Base-by-base conservation (phyloP, 2,797 vertebrate species). In the Cetoscarus ocellatus region DNA sequence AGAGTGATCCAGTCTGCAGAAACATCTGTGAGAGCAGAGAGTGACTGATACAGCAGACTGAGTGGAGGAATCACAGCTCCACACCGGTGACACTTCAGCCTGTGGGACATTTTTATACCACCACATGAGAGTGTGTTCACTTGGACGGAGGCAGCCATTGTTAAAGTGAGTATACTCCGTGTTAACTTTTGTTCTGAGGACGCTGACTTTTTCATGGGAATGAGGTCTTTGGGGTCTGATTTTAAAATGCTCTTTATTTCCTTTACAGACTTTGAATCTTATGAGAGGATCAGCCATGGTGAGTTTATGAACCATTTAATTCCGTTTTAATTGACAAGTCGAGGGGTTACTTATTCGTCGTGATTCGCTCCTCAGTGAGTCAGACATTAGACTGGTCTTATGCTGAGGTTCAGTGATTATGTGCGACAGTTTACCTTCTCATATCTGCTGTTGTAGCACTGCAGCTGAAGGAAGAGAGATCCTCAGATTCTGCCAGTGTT, bases 271-370 rank as follows among this genome's bases (percentile, higher is more conserved):
- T 42, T 39, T 51, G 57, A 62, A 6, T 12, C 61, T 61, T 54
- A 84, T 77, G 79, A 89, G 69, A 86, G 50, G 64, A 69, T 73
- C 74, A 39, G 70, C 83, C 27, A 94, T 94, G 93, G 93, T 94
- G 79, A 92, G 90, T 85, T 70, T 3, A 1, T 11, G 0, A 14
- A 43, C 11, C 39, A 0, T 62, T 45, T 39, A 27, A 52, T 8
- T 53, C 9, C 7, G 4, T 12, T 3, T 43, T 3, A 7, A 35
- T 7, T 19, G 6, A 39, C 7, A 40, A 40, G 11, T 3, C 10
- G 3, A 10, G 12, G 40, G 40, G 10, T 42, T 42, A 4, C 12
- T 42, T 10, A 42, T 42, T 27, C 4, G 4, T 27, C 27, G 27
- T 27, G 27, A 27, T 27, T 27, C 27, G 4, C 27, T 27, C 27